Percentiles rank a stretch among this genome's conserved stretches.
These are phyloP conservation scores for Empidonax traillii DNA, from an alignment of 2,113 vertebrate genomes.

Conservation along the genomic window DNA sequence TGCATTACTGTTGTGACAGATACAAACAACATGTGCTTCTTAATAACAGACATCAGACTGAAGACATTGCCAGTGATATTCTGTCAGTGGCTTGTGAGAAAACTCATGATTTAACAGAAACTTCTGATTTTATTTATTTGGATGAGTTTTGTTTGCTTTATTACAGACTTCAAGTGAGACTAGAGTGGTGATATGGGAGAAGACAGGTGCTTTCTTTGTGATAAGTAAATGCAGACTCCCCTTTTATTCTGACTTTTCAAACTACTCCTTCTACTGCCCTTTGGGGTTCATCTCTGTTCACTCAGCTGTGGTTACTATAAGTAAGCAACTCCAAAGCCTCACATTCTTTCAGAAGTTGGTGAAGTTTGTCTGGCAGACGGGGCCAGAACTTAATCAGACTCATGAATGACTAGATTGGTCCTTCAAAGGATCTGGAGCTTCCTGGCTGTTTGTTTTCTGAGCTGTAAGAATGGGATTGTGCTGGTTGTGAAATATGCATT, in stretches of 20 bases:
- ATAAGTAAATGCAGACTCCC: neutral
- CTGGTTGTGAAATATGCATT: neutral
- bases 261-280: neutral
- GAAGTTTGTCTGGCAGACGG: neutral
- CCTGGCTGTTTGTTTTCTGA: neutral
- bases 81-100: neutral
- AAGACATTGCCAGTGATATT: neutral
- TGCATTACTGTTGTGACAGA: neutral
- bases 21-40: neutral
- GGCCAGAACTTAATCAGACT: neutral
- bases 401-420: neutral
- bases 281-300: neutral
- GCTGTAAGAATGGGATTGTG: neutral
- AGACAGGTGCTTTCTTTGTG: neutral
- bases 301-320: neutral
- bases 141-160: neutral
- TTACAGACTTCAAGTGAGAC: neutral
- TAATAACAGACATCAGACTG: neutral
- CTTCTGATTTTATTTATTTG: neutral
- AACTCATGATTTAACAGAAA: neutral
- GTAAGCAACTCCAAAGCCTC: neutral
- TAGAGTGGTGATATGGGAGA: neutral
- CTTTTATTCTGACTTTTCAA: neutral
- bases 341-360: neutral
- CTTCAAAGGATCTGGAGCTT: neutral